Evolutionary conservation across 1,140 invertebrate species (phyloP).

Genomic region (Goniozus legneri): DNA sequence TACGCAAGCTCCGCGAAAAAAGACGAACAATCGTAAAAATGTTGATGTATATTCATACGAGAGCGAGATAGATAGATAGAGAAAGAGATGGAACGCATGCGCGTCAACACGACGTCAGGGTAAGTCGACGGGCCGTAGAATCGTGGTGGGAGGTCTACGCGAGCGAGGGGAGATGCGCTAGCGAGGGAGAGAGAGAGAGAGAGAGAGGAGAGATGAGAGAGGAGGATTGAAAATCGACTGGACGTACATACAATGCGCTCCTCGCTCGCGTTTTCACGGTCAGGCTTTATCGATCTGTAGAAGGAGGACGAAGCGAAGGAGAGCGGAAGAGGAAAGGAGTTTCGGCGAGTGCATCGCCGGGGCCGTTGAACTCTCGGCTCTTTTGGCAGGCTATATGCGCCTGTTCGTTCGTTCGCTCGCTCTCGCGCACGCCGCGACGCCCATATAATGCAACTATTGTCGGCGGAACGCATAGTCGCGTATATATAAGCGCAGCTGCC

Average conservation of each 20-base stretch:
- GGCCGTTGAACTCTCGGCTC: constrained; percentile 48
- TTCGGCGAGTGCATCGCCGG: constrained; percentile 53
- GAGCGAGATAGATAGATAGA: no score
- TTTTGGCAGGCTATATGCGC: constrained; percentile 38
- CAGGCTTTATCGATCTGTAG: constrained; percentile 54
- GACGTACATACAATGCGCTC: constrained; percentile 39
- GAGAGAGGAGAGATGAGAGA: constrained; percentile 2
- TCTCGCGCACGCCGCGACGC: no score
- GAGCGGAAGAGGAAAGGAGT: constrained; percentile 48
- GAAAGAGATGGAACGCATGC: constrained; percentile 40
- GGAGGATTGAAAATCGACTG: constrained; percentile 29
- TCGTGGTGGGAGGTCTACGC: neutral
- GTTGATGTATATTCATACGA: no score
- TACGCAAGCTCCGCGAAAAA: no score
- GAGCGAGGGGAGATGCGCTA: neutral
- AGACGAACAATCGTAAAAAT: no score
- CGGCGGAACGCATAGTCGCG: no score
- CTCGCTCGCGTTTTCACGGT: constrained; percentile 54
- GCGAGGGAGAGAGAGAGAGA: neutral
- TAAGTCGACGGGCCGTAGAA: neutral
- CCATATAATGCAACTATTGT: constrained; percentile 29
- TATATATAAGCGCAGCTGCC: constrained; percentile 12
- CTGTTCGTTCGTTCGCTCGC: no score
- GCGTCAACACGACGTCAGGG: neutral
- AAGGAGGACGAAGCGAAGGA: constrained; percentile 36